Percentiles rank a stretch among this genome's conserved stretches.
These are phyloP conservation scores for Pollachius pollachius DNA, from an alignment of 2,113 vertebrate genomes.

Conservation along the genomic window DNA sequence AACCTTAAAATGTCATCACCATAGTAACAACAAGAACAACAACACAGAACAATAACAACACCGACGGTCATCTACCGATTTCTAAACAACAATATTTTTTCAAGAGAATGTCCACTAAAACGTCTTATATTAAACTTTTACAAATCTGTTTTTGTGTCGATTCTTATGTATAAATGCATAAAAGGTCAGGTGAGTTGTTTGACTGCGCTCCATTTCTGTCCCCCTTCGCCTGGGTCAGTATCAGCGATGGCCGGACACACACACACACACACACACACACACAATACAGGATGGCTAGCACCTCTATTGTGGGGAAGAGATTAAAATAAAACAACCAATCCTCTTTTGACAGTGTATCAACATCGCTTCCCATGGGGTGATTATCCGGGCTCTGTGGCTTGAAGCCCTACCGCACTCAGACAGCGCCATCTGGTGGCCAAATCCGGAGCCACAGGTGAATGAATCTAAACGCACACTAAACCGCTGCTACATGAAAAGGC, in stretches of 20 bases:
- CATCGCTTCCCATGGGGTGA: conserved; percentile 44
- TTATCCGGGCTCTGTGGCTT: neutral
- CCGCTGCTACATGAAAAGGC: neutral
- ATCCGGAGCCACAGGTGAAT: conserved; percentile 22
- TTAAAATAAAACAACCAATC: neutral
- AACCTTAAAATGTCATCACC: conserved; percentile 66
- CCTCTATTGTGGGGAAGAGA: conserved; percentile 7
- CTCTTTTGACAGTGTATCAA: conserved; percentile 40
- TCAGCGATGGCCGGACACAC: conserved; percentile 60
- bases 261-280: neutral
- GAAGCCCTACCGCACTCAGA: too few species aligned
- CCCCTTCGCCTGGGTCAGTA: conserved; percentile 73
- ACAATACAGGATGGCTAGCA: conserved; percentile 15
- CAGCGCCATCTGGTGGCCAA: conserved; percentile 27
- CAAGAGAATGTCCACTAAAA: conserved; percentile 73
- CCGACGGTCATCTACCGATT: conserved; percentile 63
- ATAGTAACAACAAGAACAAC: conserved; percentile 68
- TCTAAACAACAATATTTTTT: conserved; percentile 64
- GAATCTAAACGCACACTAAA: conserved; percentile 29
- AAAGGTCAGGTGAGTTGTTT: conserved; percentile 67
- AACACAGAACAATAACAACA: conserved; percentile 55
- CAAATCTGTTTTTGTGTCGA: conserved; percentile 78
- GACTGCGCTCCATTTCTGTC: conserved; percentile 71
- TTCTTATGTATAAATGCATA: conserved; percentile 82
- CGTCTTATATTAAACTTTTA: conserved; percentile 81